Conservation (phyloP, 2,888 invertebrate species). For the Teinopalpus imperialis region DNA sequence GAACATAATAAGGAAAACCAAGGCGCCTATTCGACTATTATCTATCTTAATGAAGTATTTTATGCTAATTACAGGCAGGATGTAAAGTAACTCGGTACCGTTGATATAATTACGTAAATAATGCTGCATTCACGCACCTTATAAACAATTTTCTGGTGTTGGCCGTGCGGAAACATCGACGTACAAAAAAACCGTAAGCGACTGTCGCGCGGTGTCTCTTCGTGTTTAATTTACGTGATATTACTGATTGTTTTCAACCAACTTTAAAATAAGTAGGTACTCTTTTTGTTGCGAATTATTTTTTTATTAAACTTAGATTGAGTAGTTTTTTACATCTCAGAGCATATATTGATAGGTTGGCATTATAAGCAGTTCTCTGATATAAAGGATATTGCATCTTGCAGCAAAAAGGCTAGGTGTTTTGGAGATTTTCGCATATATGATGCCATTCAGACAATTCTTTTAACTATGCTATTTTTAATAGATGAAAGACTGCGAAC, state of each 20-base stretch:
- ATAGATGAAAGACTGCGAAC: too few species aligned
- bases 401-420: too few species aligned
- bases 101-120: conserved; percentile 68
- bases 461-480: too few species aligned
- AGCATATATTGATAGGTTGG: too few species aligned
- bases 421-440: too few species aligned
- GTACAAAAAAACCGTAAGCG: conserved; percentile 19
- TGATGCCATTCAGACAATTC: too few species aligned
- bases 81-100: conserved; percentile 52
- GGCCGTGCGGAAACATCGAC: conserved; percentile 59
- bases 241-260: neutral
- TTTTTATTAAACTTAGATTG: too few species aligned
- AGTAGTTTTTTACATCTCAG: too few species aligned
- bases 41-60: conserved; percentile 71
- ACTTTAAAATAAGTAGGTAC: too few species aligned
- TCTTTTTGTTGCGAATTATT: too few species aligned
- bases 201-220: neutral
- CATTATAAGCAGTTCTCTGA: too few species aligned
- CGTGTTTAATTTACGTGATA: neutral
- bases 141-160: conserved; percentile 68
- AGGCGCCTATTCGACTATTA: conserved; percentile 51
- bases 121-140: conserved; percentile 48
- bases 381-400: too few species aligned
- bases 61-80: conserved; percentile 74
- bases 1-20: conserved; percentile 62